Evolutionary conservation across 2,888 invertebrate species (phyloP).

Genomic region (Ceraclea dissimilis): DNA sequence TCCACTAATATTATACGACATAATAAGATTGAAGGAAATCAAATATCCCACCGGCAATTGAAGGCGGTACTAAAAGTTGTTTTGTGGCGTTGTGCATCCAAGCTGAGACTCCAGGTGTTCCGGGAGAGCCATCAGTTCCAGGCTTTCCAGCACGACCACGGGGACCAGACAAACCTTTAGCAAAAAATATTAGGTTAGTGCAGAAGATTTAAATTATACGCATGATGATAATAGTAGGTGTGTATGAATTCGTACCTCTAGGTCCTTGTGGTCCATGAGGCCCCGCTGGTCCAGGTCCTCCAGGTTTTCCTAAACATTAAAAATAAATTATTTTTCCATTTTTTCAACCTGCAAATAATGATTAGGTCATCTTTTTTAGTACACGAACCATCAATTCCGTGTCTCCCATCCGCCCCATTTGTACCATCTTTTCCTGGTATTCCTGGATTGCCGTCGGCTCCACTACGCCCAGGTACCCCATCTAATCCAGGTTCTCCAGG

Average conservation of each 20-base stretch:
- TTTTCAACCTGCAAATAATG: too few relatives aligned
- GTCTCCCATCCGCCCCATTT: slow-evolving; percentile 59
- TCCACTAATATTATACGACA: too few relatives aligned
- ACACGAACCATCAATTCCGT: slow-evolving; percentile 58
- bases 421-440: slow-evolving; percentile 64
- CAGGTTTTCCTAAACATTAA: slow-evolving; percentile 52
- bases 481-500: slow-evolving; percentile 87
- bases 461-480: slow-evolving; percentile 79
- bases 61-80: slow-evolving; percentile 76
- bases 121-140: slow-evolving; percentile 66
- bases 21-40: too few relatives aligned
- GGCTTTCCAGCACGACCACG: slow-evolving; percentile 67
- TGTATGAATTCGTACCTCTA: slow-evolving; percentile 42
- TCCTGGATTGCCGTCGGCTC: slow-evolving; percentile 73
- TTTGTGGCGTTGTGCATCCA: slow-evolving; percentile 63
- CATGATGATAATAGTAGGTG: neutral
- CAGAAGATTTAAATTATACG: neutral
- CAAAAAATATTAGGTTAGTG: slow-evolving; percentile 1
- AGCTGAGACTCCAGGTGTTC: slow-evolving; percentile 74
- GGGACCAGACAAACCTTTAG: slow-evolving; percentile 54
- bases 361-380: too few relatives aligned
- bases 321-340: neutral
- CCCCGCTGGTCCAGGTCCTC: slow-evolving; percentile 60
- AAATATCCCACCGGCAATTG: slow-evolving; percentile 63
- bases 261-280: slow-evolving; percentile 67